Evolutionary conservation across 2,797 vertebrate species (phyloP), one percentile per base, ranked within the genome.

Genomic region (Pseudopleuronectes americanus): DNA sequence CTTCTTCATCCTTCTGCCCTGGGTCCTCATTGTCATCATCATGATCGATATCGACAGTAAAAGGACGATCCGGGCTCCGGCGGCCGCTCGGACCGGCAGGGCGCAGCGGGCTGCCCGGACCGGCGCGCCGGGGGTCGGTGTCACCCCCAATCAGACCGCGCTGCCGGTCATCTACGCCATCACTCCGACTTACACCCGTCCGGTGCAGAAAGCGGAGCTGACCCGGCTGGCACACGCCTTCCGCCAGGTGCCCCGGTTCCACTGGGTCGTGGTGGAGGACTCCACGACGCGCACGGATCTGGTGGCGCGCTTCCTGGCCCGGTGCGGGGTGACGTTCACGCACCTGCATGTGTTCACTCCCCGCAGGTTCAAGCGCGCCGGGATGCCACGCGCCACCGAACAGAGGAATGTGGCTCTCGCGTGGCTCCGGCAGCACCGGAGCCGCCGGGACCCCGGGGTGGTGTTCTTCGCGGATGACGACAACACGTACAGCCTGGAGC

Each of bases 381-480:
- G 97, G 64, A 95, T 97, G 93, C 96, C 97, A 26, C 94, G 97
- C 54, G 98, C 96, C 80, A 99, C 98, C 1, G 97, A 99, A 85
- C 98, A 99, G 94, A 95, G 97, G 88, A 99, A 99, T 81, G 93
- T 90, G 17, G 98, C 96, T 26, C 94, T 99, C 26, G 91, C 93
- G 47, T 99, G 97, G 98, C 92, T 99, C 74, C 90, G 97, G 41
- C 95, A 95, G 90, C 92, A 95, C 52, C 95, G 96, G 78, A 89
- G 80, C 73, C 67, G 17, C 23, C 85, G 92, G 19, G 95, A 96
- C 79, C 48, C 93, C 3, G 98, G 97, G 0, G 97, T 98, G 80
- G 96, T 99, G 49, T 99, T 97, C 91, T 99, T 99, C 91, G 98
- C 98, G 10, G 98, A 99, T 87, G 98, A 99, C 79, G 98, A 99